Base-by-base conservation (phyloP, 1,140 invertebrate species). In the Cotesia glomerata region DNA sequence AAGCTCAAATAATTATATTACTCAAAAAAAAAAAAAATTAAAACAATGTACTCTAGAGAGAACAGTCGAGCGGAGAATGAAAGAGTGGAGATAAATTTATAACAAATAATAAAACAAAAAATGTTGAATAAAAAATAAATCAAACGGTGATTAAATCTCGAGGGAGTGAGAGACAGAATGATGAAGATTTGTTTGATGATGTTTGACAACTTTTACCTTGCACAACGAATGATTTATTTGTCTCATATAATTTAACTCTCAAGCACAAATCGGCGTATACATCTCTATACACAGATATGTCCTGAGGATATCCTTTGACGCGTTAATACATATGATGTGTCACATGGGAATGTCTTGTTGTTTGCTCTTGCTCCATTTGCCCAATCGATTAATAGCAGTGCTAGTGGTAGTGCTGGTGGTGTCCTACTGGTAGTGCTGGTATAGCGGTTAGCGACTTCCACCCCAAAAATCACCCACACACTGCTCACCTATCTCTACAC, bases 1-100 rank as follows among this genome's bases (percentile, higher is more conserved):
- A 67, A 72, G 0, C 74, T 81, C n/a, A 79, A 73, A 68, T 79
- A 71, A 73, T 58, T 56, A 45, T 45, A 45, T 45, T 11, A 45
- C 39, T 45, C 5, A 35, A 56, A 45, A 59, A 45, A 45, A 35
- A 34, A 36, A 54, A 45, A 7, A 52, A 14, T n/a, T 65, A 45
- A 71, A 74, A 72, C 49, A 72, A 75, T 63, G 68, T 45, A 58
- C 69, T 51, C 65, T 13, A 63, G 35, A 51, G 49, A 52, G 34
- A 61, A 65, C 58, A 70, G 26, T 61, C 56, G 69, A 63, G 14
- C 61, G 54, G 39, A 14, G 16, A 63, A 34, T 65, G 14, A 5
- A 34, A 54, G 61, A 52, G 67, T 45, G 7, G 7, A 45, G 39
- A 11, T 45, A 45, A 45, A 45, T 67, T 35, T 49, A 16, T 54